Conservation (phyloP, 1,140 invertebrate species). For the Periplaneta americana region DNA sequence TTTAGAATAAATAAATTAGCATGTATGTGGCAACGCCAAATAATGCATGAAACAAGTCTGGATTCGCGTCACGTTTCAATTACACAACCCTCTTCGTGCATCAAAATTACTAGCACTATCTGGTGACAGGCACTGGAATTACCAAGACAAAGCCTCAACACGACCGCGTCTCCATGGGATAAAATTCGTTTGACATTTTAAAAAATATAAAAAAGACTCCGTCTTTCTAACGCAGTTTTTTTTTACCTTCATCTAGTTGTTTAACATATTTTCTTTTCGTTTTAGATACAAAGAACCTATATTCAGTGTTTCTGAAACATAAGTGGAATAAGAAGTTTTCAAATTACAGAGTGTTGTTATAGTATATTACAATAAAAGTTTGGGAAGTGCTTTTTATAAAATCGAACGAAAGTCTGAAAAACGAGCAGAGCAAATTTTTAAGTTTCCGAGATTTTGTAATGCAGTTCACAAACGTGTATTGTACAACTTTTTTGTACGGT, state of each 20-base stretch:
- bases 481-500: no score
- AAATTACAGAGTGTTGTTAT: no score
- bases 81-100: neutral
- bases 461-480: no score
- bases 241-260: neutral
- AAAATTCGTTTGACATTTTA: neutral
- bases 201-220: neutral
- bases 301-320: neutral
- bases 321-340: no score
- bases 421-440: no score
- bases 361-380: no score
- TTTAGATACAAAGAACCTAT: neutral
- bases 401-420: no score
- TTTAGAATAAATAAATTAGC: no score
- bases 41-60: no score
- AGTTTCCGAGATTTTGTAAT: no score
- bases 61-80: neutral
- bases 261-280: neutral
- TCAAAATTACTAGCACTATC: neutral
- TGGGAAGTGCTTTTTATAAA: no score
- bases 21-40: no score
- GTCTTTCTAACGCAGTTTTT: neutral
- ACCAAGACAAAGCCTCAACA: neutral
- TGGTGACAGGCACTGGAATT: neutral
- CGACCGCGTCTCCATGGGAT: neutral